Evolutionary conservation across 92 coral and sea anemone species (phyloP).

Genomic region (Zoanthus gigantus): DNA sequence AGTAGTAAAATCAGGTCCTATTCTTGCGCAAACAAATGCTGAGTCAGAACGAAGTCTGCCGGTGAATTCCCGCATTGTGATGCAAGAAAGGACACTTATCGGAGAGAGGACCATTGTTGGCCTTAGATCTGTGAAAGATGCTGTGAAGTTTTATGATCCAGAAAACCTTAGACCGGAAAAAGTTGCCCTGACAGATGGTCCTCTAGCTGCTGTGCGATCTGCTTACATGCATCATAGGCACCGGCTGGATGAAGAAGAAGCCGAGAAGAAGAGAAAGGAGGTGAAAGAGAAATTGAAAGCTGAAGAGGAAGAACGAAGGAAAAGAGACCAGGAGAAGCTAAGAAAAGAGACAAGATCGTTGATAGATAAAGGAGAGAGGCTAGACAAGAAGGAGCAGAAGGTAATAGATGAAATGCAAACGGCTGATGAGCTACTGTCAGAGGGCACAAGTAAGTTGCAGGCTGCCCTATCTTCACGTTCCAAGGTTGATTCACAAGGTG

Average conservation of each 20-base stretch:
- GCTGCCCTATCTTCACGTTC: slow-evolving; percentile 6
- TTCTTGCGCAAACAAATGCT: too few relatives aligned
- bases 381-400: slow-evolving; percentile 36
- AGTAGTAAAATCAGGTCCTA: too few relatives aligned
- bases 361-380: slow-evolving; percentile 4
- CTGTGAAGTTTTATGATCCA: too few relatives aligned
- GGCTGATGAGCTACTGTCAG: too few relatives aligned
- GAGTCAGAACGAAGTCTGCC: too few relatives aligned
- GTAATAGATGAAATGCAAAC: neutral
- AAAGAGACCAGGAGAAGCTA: neutral
- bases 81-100: too few relatives aligned
- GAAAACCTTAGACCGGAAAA: too few relatives aligned
- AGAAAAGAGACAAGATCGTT: neutral
- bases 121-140: too few relatives aligned
- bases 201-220: too few relatives aligned
- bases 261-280: neutral
- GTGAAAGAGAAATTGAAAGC: neutral
- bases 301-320: slow-evolving; percentile 33
- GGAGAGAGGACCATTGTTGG: too few relatives aligned
- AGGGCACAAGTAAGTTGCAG: too few relatives aligned
- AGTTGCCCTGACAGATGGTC: neutral
- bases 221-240: neutral
- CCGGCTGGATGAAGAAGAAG: neutral
- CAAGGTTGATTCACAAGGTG: slow-evolving; percentile 31
- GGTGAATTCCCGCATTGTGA: too few relatives aligned